A percentile compares a stretch with the other conserved stretches of the same genome.
These are phyloP conservation scores for Charaxes varanes DNA, from an alignment of 1,140 invertebrate species.

Conservation along the genomic window DNA sequence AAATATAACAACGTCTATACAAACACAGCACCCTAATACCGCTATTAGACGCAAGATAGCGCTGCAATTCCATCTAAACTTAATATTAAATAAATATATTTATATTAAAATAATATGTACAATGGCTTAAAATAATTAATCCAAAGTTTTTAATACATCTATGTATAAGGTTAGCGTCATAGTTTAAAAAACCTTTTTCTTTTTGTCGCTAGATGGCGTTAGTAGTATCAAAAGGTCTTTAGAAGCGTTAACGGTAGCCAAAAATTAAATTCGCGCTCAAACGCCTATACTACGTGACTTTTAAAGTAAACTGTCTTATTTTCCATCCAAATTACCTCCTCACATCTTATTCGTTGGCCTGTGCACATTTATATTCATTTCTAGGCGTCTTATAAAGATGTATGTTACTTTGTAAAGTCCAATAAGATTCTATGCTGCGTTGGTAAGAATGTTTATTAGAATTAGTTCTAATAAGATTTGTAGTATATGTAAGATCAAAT, in stretches of 20 bases:
- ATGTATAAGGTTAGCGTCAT: too few relatives aligned
- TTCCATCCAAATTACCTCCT: slow-evolving; percentile 60
- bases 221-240: slow-evolving; percentile 16
- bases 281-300: slow-evolving; percentile 52
- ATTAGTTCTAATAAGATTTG: slow-evolving; percentile 1
- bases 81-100: too few relatives aligned
- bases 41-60: too few relatives aligned
- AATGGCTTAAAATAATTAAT: too few relatives aligned
- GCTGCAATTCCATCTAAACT: too few relatives aligned
- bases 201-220: slow-evolving; percentile 40
- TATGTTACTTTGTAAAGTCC: slow-evolving; percentile 30
- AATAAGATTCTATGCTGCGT: slow-evolving; percentile 20
- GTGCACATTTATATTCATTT: slow-evolving; percentile 63
- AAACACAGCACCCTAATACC: too few relatives aligned
- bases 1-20: too few relatives aligned
- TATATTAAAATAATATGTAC: too few relatives aligned
- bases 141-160: too few relatives aligned
- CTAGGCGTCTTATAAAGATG: slow-evolving; percentile 50
- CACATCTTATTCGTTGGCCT: slow-evolving; percentile 58
- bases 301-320: slow-evolving; percentile 61
- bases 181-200: too few relatives aligned
- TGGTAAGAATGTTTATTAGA: slow-evolving; percentile 5
- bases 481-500: not conserved
- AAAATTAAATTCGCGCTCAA: slow-evolving; percentile 25
- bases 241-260: slow-evolving; percentile 9